These are phyloP conservation scores for Margarornis squamiger DNA, from an alignment of 2,797 vertebrate species.

Conservation along the genomic window DNA sequence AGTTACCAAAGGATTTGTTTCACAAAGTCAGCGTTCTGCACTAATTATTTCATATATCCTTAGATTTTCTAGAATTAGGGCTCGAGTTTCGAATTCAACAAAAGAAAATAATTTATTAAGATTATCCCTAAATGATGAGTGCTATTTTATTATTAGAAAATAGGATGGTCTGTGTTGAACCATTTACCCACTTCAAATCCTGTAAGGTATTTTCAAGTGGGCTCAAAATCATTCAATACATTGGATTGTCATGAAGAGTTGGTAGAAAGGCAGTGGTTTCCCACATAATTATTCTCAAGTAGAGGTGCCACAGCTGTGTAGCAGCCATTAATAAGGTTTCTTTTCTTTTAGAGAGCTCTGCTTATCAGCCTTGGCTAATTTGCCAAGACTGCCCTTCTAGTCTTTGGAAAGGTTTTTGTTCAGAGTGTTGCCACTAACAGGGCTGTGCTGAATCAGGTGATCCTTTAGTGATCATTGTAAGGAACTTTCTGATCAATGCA, in stretches of 20 bases:
- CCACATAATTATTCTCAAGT: neutral
- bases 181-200: neutral
- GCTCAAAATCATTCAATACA: neutral
- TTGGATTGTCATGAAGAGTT: neutral
- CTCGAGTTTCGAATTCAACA: neutral
- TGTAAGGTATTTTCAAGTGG: neutral
- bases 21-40: neutral
- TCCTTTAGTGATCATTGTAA: neutral
- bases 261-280: neutral
- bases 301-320: neutral
- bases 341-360: neutral
- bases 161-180: neutral
- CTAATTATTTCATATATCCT: neutral
- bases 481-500: constrained; percentile 21
- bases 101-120: neutral
- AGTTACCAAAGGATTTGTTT: neutral
- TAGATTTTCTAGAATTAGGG: neutral
- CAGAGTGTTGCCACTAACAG: neutral
- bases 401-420: neutral
- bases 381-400: neutral
- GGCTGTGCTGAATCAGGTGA: neutral
- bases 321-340: neutral
- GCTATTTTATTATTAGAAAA: neutral
- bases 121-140: neutral
- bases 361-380: neutral